phyloP scores from a whole-genome alignment of 2,797 vertebrate species.

The Poeciliopsis paucimaculata region DNA sequence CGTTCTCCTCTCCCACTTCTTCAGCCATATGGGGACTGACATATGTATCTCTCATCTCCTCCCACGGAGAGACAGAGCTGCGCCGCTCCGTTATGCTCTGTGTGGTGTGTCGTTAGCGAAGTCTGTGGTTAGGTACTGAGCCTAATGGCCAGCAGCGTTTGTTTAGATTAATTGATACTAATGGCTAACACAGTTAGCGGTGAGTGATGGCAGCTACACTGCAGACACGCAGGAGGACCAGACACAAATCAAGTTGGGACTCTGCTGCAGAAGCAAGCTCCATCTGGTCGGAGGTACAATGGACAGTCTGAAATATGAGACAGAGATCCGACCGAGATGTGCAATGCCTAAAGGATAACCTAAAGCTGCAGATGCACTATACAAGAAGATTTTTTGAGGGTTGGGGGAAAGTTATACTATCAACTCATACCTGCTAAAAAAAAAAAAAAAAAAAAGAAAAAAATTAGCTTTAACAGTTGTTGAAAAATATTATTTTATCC shows the following conservation, averaged over 20 bases:
- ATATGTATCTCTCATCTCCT: constrained; percentile 59
- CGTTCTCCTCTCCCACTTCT: constrained; percentile 42
- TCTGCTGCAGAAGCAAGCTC: constrained; percentile 47
- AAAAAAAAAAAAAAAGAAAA: neutral
- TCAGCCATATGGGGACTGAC: constrained; percentile 63
- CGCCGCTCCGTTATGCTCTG: constrained; percentile 23
- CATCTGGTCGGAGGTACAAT: constrained; percentile 48
- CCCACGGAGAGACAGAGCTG: constrained; percentile 43
- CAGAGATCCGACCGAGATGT: constrained; percentile 10
- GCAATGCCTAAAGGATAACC: neutral
- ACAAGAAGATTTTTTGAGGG: neutral
- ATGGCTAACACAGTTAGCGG: constrained; percentile 74
- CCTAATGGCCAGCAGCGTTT: constrained; percentile 68
- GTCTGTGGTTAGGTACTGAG: constrained; percentile 67
- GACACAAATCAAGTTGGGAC: constrained; percentile 69
- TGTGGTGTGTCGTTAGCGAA: constrained; percentile 59
- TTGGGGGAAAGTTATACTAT: neutral
- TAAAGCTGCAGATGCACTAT: neutral
- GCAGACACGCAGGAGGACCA: constrained; percentile 58
- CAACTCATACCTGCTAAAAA: neutral
- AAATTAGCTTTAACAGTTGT: neutral
- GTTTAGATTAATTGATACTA: constrained; percentile 80
- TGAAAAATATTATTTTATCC: neutral
- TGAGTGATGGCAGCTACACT: constrained; percentile 70
- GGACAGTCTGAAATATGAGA: constrained; percentile 18